Evolutionary conservation across 2,888 invertebrate genomes (phyloP).

Genomic region (Asteroscopus sphinx): DNA sequence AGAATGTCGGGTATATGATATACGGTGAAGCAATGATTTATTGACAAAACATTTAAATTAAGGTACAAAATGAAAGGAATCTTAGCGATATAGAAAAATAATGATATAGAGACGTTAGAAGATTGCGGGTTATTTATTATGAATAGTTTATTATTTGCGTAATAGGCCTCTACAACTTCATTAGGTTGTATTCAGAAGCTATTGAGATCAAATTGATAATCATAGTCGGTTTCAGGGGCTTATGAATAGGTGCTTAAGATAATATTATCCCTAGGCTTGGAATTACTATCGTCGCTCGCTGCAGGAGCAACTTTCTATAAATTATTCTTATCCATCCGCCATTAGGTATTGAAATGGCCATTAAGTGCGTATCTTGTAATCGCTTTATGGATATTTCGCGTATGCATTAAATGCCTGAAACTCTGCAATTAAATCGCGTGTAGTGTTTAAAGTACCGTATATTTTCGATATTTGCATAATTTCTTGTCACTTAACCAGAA

Average conservation of each 20-base stretch:
- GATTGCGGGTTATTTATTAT: constrained; percentile 46
- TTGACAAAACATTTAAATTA: constrained; percentile 24
- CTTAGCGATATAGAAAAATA: constrained; percentile 37
- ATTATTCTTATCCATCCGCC: constrained; percentile 58
- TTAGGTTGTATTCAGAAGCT: constrained; percentile 56
- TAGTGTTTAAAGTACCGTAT: constrained; percentile 67
- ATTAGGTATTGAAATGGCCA: constrained; percentile 49
- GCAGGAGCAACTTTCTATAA: constrained; percentile 71
- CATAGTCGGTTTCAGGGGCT: constrained; percentile 47
- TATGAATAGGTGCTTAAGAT: constrained; percentile 53
- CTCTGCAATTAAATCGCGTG: constrained; percentile 62
- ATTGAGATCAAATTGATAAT: constrained; percentile 55
- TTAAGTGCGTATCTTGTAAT: constrained; percentile 52
- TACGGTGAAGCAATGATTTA: constrained; percentile 34
- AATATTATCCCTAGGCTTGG: constrained; percentile 55
- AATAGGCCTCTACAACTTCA: constrained; percentile 49
- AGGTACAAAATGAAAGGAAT: constrained; percentile 32
- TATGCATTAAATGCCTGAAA: constrained; percentile 42
- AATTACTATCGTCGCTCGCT: constrained; percentile 45
- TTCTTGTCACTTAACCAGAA: constrained; percentile 63
- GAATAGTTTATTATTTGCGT: constrained; percentile 53
- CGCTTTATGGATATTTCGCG: constrained; percentile 36
- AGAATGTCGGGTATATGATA: constrained; percentile 15
- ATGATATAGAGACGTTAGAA: constrained; percentile 36
- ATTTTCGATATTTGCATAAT: constrained; percentile 70